Evolutionary conservation across 1,140 invertebrate species (phyloP).

Genomic region (Atta colombica): DNA sequence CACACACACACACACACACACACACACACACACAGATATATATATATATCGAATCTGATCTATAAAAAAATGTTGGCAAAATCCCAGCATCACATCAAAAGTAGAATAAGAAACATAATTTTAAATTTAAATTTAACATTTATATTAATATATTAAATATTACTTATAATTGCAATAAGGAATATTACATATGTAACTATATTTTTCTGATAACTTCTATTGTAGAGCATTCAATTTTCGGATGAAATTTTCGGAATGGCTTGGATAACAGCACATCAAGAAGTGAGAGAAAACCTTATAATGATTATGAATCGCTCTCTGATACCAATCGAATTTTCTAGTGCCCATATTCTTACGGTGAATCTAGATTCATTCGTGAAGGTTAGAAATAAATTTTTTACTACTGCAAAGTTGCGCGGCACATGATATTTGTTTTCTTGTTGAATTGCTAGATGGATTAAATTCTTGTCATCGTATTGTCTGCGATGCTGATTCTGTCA

Average conservation of each 20-base stretch:
- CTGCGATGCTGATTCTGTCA: too few relatives aligned
- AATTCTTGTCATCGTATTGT: too few relatives aligned
- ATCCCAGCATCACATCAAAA: neutral
- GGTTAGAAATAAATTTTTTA: constrained; percentile 39
- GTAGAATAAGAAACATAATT: neutral
- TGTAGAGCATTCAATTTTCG: constrained; percentile 55
- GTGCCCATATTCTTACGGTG: constrained; percentile 47
- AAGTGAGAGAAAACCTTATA: constrained; percentile 26
- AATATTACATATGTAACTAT: neutral
- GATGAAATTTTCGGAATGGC: constrained; percentile 58
- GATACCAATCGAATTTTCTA: constrained; percentile 62
- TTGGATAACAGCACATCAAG: constrained; percentile 20
- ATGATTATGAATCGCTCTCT: constrained; percentile 57
- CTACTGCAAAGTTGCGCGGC: too few relatives aligned
- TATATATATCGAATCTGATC: neutral
- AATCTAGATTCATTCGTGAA: constrained; percentile 60
- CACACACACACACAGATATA: too few relatives aligned
- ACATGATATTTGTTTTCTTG: too few relatives aligned
- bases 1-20: too few relatives aligned
- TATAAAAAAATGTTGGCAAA: neutral
- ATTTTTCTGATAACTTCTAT: neutral
- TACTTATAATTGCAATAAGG: neutral
- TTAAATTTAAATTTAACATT: neutral
- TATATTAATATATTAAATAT: neutral
- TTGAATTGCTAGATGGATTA: too few relatives aligned